phyloP scores from a whole-genome alignment of 1,140 invertebrate genomes.

The Lepidurus couesii region DNA sequence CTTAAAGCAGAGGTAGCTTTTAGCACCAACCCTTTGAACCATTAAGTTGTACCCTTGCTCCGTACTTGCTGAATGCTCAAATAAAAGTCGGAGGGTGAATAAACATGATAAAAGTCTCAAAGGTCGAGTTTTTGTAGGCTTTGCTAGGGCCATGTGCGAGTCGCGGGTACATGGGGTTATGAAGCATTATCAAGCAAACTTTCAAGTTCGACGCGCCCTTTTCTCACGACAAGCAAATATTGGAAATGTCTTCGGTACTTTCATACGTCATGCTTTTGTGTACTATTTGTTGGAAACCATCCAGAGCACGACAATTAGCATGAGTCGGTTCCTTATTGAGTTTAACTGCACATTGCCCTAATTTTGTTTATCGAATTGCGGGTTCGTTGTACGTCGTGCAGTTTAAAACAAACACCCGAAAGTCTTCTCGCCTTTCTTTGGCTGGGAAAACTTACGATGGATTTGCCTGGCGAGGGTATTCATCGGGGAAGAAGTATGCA shows the following conservation, averaged over 20 bases:
- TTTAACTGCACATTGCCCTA: constrained; percentile 4
- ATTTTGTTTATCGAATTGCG: background rate
- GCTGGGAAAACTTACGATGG: background rate
- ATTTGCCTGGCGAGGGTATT: background rate
- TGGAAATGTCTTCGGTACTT: background rate
- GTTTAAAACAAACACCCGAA: background rate
- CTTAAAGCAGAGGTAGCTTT: constrained; percentile 9
- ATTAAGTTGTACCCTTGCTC: background rate
- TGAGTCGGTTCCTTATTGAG: background rate
- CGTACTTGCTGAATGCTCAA: background rate
- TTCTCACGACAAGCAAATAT: constrained; percentile 22
- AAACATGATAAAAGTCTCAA: constrained; percentile 16
- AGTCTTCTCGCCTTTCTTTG: background rate
- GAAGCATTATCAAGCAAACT: background rate
- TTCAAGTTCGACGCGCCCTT: background rate
- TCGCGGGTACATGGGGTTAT: background rate
- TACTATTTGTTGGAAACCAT: background rate
- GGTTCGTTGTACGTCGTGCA: background rate
- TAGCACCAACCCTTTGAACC: constrained; percentile 21
- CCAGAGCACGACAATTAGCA: background rate
- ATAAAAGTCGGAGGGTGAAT: background rate
- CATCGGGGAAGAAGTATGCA: constrained; percentile 14
- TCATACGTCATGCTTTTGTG: background rate
- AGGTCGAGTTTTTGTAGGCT: background rate
- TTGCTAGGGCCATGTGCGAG: background rate